phyloP scores from a whole-genome alignment of 2,113 vertebrate genomes.

The Actenoides lindsayi region DNA sequence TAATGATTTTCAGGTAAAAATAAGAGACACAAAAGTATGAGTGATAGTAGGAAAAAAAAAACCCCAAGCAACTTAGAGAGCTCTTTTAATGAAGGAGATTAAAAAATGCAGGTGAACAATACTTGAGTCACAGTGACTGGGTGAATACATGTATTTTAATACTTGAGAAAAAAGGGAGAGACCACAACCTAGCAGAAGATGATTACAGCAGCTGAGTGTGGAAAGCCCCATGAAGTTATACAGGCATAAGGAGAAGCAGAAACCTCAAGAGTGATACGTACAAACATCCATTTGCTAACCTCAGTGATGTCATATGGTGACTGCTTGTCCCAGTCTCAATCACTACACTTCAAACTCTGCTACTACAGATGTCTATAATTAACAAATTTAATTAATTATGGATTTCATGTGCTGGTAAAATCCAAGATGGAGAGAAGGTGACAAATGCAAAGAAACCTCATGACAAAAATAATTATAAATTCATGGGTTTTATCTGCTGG shows the following conservation, averaged over 20 bases:
- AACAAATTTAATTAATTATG: neutral
- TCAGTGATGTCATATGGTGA: neutral
- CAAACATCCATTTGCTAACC: neutral
- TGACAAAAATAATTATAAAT: neutral
- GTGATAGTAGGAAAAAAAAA: neutral
- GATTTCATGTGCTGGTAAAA: neutral
- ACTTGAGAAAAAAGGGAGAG: neutral
- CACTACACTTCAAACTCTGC: neutral
- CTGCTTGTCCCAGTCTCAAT: neutral
- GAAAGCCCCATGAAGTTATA: neutral
- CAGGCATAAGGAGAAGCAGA: neutral
- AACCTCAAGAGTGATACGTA: neutral
- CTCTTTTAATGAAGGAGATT: neutral
- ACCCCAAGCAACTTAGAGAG: neutral
- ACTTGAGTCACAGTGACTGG: neutral
- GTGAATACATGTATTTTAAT: neutral
- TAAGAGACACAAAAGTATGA: neutral
- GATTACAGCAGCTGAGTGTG: neutral
- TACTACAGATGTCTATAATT: neutral
- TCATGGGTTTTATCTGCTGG: neutral
- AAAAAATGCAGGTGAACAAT: neutral
- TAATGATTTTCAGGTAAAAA: slow-evolving; percentile 1
- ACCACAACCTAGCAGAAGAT: neutral
- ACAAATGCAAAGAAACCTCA: neutral
- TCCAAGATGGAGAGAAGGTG: neutral